Evolutionary conservation across 2,113 vertebrate species (phyloP), one percentile per base, ranked within the genome.

Genomic region (Todiramphus chloris): DNA sequence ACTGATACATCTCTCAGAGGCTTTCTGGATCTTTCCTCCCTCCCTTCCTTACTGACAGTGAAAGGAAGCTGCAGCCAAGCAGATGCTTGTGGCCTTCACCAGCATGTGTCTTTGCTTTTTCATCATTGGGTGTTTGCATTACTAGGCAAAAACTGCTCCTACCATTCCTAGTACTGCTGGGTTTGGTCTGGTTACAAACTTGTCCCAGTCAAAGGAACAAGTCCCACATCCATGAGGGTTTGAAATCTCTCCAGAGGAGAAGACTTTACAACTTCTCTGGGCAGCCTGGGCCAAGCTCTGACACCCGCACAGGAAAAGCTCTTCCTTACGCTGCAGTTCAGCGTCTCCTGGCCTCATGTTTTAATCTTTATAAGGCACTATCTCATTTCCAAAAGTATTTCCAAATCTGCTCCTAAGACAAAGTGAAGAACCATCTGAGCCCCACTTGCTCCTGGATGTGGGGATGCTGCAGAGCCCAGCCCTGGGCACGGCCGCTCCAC

Each of bases 401-500:
- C 44, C 62, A 25, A 20, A 53, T 23, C 70, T 41, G 25, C 56
- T 92, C 35, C 27, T 13, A 3, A 55, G 69, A 25, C 24, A 24
- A 66, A 35, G 66, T 8, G 50, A 62, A 66, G 80, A 46, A 14
- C 39, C 46, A 12, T 13, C 17, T 0, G 3, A 44, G 21, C 14
- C n/a, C 1, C 0, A 3, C 46, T 67, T 41, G 14, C 41, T 73
- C n/a, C 39, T 23, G 78, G 41, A 10, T 21, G 46, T 33, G 69
- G 1, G 6, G 77, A 10, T 66, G 59, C 14, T 28, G 2, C 2
- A 1, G 55, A 67, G 27, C 60, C 25, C 17, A 13, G 53, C 16
- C 21, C 64, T 2, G 2, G 33, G 13, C 21, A 15, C 0, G 11
- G 19, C 18, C 1, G 0, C 7, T 1, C 0, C 3, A 9, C 44